Conservation (phyloP, 2,888 invertebrate species). For the Orthonevra nobilis region DNA sequence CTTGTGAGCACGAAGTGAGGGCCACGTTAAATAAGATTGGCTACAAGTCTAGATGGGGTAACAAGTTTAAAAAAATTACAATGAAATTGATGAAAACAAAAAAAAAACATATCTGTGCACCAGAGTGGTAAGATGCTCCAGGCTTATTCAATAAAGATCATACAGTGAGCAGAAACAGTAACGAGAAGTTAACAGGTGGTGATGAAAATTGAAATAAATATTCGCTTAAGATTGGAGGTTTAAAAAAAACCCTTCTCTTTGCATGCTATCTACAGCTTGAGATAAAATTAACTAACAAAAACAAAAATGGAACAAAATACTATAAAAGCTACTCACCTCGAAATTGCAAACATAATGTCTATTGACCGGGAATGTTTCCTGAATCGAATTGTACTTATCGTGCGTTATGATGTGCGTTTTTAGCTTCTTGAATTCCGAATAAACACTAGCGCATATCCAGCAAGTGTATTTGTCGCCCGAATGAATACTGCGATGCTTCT, state of each 20-base stretch:
- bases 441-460: constrained; percentile 58
- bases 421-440: constrained; percentile 65
- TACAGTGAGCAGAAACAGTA: too few species aligned
- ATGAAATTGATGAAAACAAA: neutral
- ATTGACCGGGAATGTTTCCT: constrained; percentile 64
- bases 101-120: too few species aligned
- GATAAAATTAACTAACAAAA: neutral
- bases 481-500: constrained; percentile 74
- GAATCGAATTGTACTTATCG: constrained; percentile 66
- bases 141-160: too few species aligned
- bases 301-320: neutral
- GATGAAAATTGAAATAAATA: too few species aligned
- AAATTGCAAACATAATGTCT: constrained; percentile 75
- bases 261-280: too few species aligned
- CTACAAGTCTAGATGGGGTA: constrained; percentile 73
- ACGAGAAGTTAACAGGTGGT: too few species aligned
- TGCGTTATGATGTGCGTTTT: constrained; percentile 73
- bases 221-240: too few species aligned
- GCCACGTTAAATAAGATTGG: constrained; percentile 76
- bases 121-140: too few species aligned
- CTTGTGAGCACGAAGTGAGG: constrained; percentile 76
- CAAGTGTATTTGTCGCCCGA: constrained; percentile 40
- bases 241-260: too few species aligned
- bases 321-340: constrained; percentile 70
- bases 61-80: neutral